Evolutionary conservation across 2,113 vertebrate genomes (phyloP).

Genomic region (Anguilla japonica): DNA sequence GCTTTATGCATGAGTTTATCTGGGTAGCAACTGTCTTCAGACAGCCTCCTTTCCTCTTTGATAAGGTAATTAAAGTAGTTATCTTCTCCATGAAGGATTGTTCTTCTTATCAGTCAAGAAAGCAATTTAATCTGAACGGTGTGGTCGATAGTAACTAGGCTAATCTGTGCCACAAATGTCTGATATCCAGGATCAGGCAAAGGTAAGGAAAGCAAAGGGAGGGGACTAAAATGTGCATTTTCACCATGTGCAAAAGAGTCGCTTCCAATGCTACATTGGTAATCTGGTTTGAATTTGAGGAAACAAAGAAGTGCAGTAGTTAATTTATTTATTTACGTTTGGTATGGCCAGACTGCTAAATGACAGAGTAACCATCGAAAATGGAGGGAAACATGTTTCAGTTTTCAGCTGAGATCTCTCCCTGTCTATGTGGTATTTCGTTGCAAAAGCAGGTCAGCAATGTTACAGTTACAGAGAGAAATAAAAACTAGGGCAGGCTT

Average conservation of each 20-base stretch:
- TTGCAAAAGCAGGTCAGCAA: background rate
- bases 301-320: background rate
- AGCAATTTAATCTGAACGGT: slow-evolving; percentile 25
- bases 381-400: background rate
- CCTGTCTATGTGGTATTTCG: background rate
- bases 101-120: slow-evolving; percentile 25
- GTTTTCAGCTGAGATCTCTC: background rate
- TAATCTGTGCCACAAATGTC: slow-evolving; percentile 8
- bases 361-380: background rate
- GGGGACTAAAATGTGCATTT: background rate
- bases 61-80: slow-evolving; percentile 37
- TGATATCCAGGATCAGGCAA: slow-evolving; percentile 14
- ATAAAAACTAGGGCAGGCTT: background rate
- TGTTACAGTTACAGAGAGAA: background rate
- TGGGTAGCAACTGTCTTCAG: background rate
- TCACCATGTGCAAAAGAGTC: slow-evolving; percentile 9
- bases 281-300: background rate
- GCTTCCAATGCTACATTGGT: background rate
- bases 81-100: slow-evolving; percentile 20
- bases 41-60: slow-evolving; percentile 25
- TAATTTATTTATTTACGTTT: background rate
- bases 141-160: slow-evolving; percentile 21
- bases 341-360: background rate
- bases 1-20: background rate
- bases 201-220: background rate